These are phyloP conservation scores for Saccopteryx leptura DNA, from an alignment of 2,113 vertebrate species.

Conservation along the genomic window DNA sequence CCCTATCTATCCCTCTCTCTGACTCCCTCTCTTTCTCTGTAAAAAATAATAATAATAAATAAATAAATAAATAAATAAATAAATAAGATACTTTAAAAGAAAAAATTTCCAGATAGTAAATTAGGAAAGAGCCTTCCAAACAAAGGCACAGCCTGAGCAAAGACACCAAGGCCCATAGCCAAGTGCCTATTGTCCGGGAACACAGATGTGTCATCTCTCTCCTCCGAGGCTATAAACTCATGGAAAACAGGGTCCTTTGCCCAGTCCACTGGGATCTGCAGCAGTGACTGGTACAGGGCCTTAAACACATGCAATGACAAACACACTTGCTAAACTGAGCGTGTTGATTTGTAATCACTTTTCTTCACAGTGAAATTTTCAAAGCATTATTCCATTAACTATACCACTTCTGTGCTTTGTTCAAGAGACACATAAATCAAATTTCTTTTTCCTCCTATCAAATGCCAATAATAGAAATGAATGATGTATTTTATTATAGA, in stretches of 20 bases:
- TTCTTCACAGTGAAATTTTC: slow-evolving; percentile 5
- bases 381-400: neutral
- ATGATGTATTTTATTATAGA: neutral
- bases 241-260: neutral
- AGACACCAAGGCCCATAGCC: neutral
- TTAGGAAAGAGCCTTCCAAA: neutral
- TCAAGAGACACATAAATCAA: neutral
- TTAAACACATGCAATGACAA: neutral
- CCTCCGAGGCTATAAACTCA: neutral
- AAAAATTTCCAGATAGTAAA: neutral
- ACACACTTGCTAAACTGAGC: neutral
- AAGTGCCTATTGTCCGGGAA: neutral
- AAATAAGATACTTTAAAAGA: too few relatives aligned
- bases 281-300: neutral
- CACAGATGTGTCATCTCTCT: neutral
- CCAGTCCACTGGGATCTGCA: neutral
- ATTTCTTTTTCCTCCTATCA: neutral
- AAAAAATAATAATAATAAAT: too few relatives aligned
- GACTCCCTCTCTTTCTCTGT: too few relatives aligned
- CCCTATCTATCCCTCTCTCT: too few relatives aligned
- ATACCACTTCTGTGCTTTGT: neutral
- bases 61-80: too few relatives aligned
- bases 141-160: neutral
- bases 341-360: neutral
- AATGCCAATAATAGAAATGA: neutral